Evolutionary conservation across 2,113 vertebrate genomes (phyloP), one percentile per base, ranked within the genome.

Genomic region (Gobio gobio): DNA sequence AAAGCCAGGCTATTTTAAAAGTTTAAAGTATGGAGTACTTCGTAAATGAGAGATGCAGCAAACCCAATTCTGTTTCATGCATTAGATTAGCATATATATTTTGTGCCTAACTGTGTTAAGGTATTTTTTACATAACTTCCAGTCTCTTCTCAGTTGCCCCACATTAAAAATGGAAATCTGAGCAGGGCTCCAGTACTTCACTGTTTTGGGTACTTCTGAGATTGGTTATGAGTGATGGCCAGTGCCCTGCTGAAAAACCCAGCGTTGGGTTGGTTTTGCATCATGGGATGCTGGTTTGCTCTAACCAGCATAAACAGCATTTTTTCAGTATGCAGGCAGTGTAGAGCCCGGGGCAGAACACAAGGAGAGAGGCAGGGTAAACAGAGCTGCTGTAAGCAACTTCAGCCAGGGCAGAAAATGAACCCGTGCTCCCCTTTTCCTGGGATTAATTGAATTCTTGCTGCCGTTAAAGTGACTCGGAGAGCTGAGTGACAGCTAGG

Each of bases 401-500:
- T 64, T 54, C 74, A 76, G 56, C 72, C 76, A 79, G 70, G 58
- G 83, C 83, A 68, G 33, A 90, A 91, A 91, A 89, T 83, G 56
- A 89, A 87, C 84, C 63, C 49, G 29, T 75, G 75, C 68, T 82
- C 86, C 84, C 36, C 63, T 86, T 84, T 88, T 86, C 54, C 22
- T 49, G 82, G 54, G 87, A 90, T 89, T 89, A 90, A 88, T 84
- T 90, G 85, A 91, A 88, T 87, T 86, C 77, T 86, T 24, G 84
- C 83, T 56, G 85, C 85, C 84, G 85, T 86, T 89, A 87, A 91
- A 91, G 91, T 90, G 90, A 89, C 85, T n/a, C 43, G 40, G 56
- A 85, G 84, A 77, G 70, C 70, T 90, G 89, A 90, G 74, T 58
- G 85, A 87, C 90, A 91, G 86, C 86, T 89, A 87, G 84, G 78